phyloP scores from a whole-genome alignment of 2,888 invertebrate species.

The Caenorhabditis zanzibari region DNA sequence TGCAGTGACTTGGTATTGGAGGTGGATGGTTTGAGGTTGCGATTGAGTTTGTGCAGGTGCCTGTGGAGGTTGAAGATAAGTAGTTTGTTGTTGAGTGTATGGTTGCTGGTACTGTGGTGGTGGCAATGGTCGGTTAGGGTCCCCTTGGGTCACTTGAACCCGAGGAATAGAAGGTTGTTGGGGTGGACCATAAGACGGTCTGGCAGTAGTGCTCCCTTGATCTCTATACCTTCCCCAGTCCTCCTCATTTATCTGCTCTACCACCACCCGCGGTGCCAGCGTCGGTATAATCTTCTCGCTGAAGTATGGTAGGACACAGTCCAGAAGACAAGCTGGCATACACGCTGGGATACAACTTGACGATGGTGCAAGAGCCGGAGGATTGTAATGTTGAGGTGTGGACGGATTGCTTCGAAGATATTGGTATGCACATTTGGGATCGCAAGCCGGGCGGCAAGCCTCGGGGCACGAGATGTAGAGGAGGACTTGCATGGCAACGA shows the following conservation, averaged over 20 bases:
- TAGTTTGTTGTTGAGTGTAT: conserved; percentile 4
- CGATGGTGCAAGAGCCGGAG: conserved; percentile 14
- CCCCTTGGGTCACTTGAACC: conserved; percentile 1
- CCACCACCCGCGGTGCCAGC: conserved; percentile 31
- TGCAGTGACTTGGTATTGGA: conserved; percentile 25
- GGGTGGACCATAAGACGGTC: neutral
- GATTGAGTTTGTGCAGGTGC: conserved; percentile 15
- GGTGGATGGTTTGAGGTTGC: conserved; percentile 36
- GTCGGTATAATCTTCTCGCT: conserved; percentile 33
- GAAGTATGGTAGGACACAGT: conserved; percentile 58
- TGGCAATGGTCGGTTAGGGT: neutral
- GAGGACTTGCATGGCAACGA: conserved; percentile 56
- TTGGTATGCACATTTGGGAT: conserved; percentile 56
- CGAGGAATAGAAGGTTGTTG: neutral
- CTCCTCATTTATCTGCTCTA: conserved; percentile 44
- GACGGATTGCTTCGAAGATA: conserved; percentile 38
- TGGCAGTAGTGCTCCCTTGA: neutral
- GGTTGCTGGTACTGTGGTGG: conserved; percentile 3
- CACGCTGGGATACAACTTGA: conserved; percentile 58
- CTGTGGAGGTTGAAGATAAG: conserved; percentile 1
- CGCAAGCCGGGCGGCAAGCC: conserved; percentile 59
- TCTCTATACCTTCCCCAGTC: conserved; percentile 34
- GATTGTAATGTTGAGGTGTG: conserved; percentile 47
- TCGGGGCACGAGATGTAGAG: conserved; percentile 58
- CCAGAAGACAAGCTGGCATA: conserved; percentile 64